Evolutionary conservation across 2,888 invertebrate species (phyloP), one percentile per base, ranked within the genome.

Genomic region (Pecten maximus): DNA sequence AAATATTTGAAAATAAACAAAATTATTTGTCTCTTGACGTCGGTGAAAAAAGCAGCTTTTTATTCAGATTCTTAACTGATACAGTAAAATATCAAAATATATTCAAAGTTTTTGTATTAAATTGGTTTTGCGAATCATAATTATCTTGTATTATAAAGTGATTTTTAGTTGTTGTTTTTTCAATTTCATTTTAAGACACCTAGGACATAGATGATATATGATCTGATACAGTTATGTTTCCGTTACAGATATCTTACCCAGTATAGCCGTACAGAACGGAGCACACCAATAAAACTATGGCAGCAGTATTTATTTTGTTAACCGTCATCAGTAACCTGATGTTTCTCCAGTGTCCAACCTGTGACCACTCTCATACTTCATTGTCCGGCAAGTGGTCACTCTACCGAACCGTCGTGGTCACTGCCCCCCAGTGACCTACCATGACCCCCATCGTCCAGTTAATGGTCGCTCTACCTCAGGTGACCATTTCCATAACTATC

Each of bases 191-290:
- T n/a, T n/a, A n/a, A n/a, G n/a, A n/a, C n/a, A n/a, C n/a, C n/a
- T n/a, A n/a, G n/a, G n/a, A n/a, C n/a, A n/a, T n/a, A n/a, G n/a
- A n/a, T n/a, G n/a, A n/a, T n/a, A n/a, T n/a, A n/a, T 23, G 48
- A 28, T 88, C 6, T 50, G 19, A 60, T 54, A 35, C 44, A 60
- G 88, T 40, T 50, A 23, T 88, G 15, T 16, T 16, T 54, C 12
- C 35, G 10, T 88, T 74, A 12, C 74, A 74, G 74, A 35, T 35
- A 74, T 2, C 35, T 28, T 74, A 74, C 74, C 12, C 74, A 35
- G 35, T 74, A 74, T 74, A 74, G 28, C 74, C 74, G 74, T 74
- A 74, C 74, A 74, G 74, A 74, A 74, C 74, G 74, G 74, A 74
- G 28, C 74, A 74, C 74, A 74, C 74, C 74, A 74, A 74, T 74